Percentiles rank a stretch among this genome's conserved stretches.
phyloP scores from a whole-genome alignment of 1,140 invertebrate species.

The Prorops nasuta region DNA sequence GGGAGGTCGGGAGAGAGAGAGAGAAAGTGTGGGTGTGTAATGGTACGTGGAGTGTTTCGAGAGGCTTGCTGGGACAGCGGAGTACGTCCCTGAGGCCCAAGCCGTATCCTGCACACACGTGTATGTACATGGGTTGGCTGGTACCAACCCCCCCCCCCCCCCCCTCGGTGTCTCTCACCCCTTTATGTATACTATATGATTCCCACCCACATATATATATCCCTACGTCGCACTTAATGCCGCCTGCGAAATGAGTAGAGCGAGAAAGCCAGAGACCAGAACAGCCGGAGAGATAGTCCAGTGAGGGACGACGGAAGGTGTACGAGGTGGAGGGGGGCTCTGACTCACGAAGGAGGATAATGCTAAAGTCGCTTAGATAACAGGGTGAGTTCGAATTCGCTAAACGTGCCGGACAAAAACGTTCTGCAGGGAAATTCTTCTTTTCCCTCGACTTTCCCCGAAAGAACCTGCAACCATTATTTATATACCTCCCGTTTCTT shows the following conservation, averaged over 20 bases:
- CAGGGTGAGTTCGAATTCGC: background rate
- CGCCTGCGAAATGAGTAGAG: constrained; percentile 32
- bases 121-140: too few relatives aligned
- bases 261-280: constrained; percentile 1
- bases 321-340: background rate
- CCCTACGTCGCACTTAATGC: constrained; percentile 38
- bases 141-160: too few relatives aligned
- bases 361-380: background rate
- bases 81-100: constrained; percentile 30
- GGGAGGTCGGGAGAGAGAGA: background rate
- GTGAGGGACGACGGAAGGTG: background rate
- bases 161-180: too few relatives aligned
- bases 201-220: constrained; percentile 32
- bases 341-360: too few relatives aligned
- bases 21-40: constrained; percentile 11
- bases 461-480: too few relatives aligned
- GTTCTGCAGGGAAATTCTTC: too few relatives aligned
- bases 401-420: background rate
- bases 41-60: constrained; percentile 19
- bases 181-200: constrained; percentile 29
- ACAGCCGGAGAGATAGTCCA: background rate
- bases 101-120: constrained; percentile 12
- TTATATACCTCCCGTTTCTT: too few relatives aligned
- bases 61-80: constrained; percentile 23
- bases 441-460: too few relatives aligned